Conservation (phyloP, 2,113 vertebrate species). For the Helogale parvula region DNA sequence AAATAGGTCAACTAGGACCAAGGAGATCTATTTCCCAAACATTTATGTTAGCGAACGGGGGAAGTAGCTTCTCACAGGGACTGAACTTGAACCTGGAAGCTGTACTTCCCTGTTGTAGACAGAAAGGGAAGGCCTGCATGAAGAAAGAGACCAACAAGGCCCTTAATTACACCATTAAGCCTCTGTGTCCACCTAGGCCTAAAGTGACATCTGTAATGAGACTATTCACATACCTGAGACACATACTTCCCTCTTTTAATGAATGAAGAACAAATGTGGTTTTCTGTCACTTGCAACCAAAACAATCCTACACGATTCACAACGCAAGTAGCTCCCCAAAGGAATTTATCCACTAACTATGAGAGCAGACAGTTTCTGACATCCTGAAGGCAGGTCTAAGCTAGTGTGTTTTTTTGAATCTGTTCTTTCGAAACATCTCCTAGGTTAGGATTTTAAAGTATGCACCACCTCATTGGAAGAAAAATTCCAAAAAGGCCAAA, state of each 20-base stretch:
- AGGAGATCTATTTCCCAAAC: background rate
- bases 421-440: slow-evolving; percentile 53
- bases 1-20: background rate
- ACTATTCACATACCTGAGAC: background rate
- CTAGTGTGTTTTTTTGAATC: background rate
- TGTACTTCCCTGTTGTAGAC: background rate
- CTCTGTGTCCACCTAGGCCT: background rate
- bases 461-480: background rate
- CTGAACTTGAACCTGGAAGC: slow-evolving; percentile 1
- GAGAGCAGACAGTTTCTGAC: background rate
- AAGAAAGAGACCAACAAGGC: background rate
- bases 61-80: background rate
- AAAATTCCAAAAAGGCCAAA: background rate
- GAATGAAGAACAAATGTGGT: background rate
- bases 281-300: slow-evolving; percentile 44
- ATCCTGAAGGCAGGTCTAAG: background rate
- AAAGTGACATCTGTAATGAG: background rate
- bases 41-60: background rate
- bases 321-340: background rate
- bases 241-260: background rate
- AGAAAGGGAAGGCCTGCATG: background rate
- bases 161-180: accelerated
- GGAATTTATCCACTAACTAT: background rate
- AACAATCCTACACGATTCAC: background rate
- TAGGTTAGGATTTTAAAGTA: slow-evolving; percentile 39